Base-by-base conservation (phyloP, 1,140 invertebrate genomes). In the Brachionus paranguensis region DNA sequence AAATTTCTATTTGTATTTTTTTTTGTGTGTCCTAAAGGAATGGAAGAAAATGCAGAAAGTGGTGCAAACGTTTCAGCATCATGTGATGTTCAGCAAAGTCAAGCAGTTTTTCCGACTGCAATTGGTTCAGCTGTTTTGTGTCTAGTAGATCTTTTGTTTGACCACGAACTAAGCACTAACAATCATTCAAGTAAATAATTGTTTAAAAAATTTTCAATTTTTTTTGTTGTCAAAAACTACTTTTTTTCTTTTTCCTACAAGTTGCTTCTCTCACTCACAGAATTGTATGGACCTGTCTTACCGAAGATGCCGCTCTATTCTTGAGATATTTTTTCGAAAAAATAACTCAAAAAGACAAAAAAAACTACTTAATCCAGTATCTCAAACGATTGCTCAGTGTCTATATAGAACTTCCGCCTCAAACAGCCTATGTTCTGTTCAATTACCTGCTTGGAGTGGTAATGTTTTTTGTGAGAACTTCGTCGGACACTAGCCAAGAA, bases 371-470 rank as follows among this genome's bases (percentile, higher is more conserved):
- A 87, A 96, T 97, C 89, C 92, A 92, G 72, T 88, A 99, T 6
- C 91, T 97, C 5, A 96, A 97, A 87, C 90, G 99, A 1, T 94
- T 99, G 20, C 91, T 96, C 83, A 96, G 96, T 88, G 94, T 98
- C 83, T 55, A 50, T 27, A 94, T 95, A 3, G 93, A 95, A 83
- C 88, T 99, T 45, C 97, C 97, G 0, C 95, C 97, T 85, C 97
- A 99, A 89, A 96, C 97, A 6, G 97, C 97, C 0, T 98, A 98
- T 90, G 94, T 95, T n/a, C 89, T 99, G 0, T 98, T 99, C 88
- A 99, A 99, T 91, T 99, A 99, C 86, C 94, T 99, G 85, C 91
- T 99, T 87, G 98, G 98, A 17, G 99, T 98, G 87, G 94, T 99
- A 1, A 99, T 99, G 97, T 99, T 98, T 90, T 98, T 99, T 88